Base-by-base conservation (phyloP, 2,797 vertebrate genomes). In the Mallotus villosus region DNA sequence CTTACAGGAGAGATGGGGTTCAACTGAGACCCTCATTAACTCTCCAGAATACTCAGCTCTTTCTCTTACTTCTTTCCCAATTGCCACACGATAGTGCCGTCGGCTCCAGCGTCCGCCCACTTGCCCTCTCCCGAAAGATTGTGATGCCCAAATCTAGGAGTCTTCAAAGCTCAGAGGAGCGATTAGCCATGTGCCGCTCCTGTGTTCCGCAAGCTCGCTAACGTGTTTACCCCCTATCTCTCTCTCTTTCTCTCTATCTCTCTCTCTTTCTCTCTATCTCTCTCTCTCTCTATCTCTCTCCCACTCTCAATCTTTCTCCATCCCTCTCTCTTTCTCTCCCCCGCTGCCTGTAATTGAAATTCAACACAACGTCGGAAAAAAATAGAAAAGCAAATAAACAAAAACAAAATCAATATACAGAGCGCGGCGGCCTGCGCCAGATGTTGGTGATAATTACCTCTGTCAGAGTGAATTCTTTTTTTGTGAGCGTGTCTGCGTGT, bases 331-430 rank as follows among this genome's bases (percentile, higher is more conserved):
- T 58, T 12, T 32, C 12, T 58, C 78, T 77, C 71, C 63, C 21
- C 73, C 77, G 77, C 71, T 68, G 71, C 65, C 71, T 77, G 60
- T 87, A 89, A 89, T 87, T 88, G 85, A 88, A 89, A 87, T 86
- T 83, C 86, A 88, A 90, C 86, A 89, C 87, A 82, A 88, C 77
- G 25, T 60, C 17, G 9, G 14, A 49, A 63, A 66, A 5, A 78
- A 78, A 81, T 29, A 57, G 34, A 46, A 29, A 57, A 59, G 24
- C 53, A 67, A 63, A 76, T 57, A 81, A 85, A 85, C 81, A 81
- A 82, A 86, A 81, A 85, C 80, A 69, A 62, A 74, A 76, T 12
- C 74, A 76, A 76, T 66, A 67, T 57, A 64, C 46, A 46, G 22
- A 7, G 32, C 2, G 22, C 21, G 9, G 65, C 64, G 14, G 59